Conservation (phyloP, 2,113 vertebrate genomes). For the Stigmatopora argus region DNA sequence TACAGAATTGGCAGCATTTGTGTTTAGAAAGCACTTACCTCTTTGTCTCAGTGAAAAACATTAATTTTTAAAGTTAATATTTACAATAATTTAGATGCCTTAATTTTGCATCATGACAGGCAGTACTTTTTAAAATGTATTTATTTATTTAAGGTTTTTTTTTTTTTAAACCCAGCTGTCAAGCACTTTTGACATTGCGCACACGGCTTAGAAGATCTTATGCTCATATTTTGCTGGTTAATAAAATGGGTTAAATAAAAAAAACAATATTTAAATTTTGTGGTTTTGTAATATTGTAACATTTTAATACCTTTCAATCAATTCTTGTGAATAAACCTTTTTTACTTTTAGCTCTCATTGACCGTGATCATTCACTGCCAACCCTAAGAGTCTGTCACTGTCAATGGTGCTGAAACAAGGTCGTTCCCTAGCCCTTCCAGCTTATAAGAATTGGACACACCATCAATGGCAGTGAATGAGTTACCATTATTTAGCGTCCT, state of each 20-base stretch:
- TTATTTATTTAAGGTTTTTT: slow-evolving; percentile 48
- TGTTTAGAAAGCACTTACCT: slow-evolving; percentile 17
- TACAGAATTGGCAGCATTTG: slow-evolving; percentile 3
- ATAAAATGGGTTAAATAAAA: not conserved
- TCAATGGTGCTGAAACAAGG: too few species aligned
- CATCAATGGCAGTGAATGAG: too few species aligned
- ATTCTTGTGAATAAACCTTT: not conserved
- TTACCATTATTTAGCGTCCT: not conserved
- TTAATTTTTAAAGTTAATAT: not conserved
- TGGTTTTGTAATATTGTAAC: too few species aligned
- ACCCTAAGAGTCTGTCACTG: too few species aligned
- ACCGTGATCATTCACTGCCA: too few species aligned
- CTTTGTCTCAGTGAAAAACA: not conserved
- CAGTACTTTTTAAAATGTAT: too few species aligned
- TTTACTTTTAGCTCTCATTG: not conserved
- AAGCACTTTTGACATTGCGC: slow-evolving; percentile 28
- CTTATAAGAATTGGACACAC: too few species aligned
- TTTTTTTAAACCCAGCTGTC: slow-evolving; percentile 61
- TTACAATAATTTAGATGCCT: not conserved
- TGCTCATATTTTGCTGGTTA: not conserved
- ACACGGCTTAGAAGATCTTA: slow-evolving; percentile 26
- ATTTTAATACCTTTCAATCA: not conserved
- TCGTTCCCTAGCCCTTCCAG: too few species aligned
- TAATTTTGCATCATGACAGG: not conserved
- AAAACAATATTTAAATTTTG: slow-evolving; percentile 4